A percentile compares a stretch with the other conserved stretches of the same genome.
phyloP scores from a whole-genome alignment of 2,797 vertebrate genomes.

The Anolis apletophallus region DNA sequence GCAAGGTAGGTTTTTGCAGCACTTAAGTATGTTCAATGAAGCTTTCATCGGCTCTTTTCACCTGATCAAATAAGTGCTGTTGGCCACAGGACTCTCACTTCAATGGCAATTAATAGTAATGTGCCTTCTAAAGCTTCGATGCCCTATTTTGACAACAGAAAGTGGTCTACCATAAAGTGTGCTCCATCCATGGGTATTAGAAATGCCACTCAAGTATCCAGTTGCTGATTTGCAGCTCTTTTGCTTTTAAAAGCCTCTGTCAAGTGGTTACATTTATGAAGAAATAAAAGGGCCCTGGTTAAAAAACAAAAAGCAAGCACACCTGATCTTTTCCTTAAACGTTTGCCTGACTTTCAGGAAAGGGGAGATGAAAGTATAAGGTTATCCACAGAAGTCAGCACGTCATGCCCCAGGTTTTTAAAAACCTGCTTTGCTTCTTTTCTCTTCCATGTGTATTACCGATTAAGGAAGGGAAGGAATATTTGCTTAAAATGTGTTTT shows the following conservation, averaged over 20 bases:
- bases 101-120: constrained; percentile 2
- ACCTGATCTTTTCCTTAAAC: constrained; percentile 30
- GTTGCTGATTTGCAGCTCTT: constrained; percentile 30
- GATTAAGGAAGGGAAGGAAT: constrained; percentile 35
- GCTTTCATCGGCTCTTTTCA: constrained; percentile 80
- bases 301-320: constrained; percentile 4
- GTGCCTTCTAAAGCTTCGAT: constrained; percentile 20
- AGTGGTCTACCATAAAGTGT: background rate
- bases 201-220: constrained; percentile 35
- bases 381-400: constrained; percentile 26
- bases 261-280: constrained; percentile 36
- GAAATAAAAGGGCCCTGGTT: constrained; percentile 20
- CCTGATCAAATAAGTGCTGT: constrained; percentile 78
- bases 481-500: too few species aligned
- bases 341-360: constrained; percentile 32
- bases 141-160: constrained; percentile 14
- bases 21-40: constrained; percentile 76
- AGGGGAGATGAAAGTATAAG: constrained; percentile 46
- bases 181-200: constrained; percentile 24
- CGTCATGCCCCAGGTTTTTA: constrained; percentile 11
- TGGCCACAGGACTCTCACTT: constrained; percentile 55
- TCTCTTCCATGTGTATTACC: constrained; percentile 32
- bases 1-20: constrained; percentile 72
- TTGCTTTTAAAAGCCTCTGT: constrained; percentile 45
- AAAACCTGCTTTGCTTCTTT: constrained; percentile 32